A percentile compares a stretch with the other conserved stretches of the same genome.
These are phyloP conservation scores for Serilophus lunatus DNA, from an alignment of 2,113 vertebrate genomes.

Conservation along the genomic window DNA sequence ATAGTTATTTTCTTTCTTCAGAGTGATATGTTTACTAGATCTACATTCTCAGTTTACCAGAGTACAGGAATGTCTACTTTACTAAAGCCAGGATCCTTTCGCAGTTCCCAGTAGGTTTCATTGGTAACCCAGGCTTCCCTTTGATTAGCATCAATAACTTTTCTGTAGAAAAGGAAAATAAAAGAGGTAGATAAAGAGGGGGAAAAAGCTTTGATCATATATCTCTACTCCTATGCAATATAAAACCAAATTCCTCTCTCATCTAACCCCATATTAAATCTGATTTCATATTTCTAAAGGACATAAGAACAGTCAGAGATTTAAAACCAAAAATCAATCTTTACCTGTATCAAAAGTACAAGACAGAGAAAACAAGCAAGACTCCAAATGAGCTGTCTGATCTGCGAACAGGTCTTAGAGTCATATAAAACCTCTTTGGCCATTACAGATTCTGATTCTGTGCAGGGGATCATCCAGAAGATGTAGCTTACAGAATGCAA, in stretches of 20 bases:
- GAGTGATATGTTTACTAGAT: slow-evolving; percentile 74
- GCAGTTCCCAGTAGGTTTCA: slow-evolving; percentile 94
- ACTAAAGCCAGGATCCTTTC: slow-evolving; percentile 96
- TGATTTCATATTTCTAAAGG: not conserved
- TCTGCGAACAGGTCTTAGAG: not conserved
- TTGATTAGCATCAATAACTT: slow-evolving; percentile 89
- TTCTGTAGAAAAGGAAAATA: slow-evolving; percentile 74
- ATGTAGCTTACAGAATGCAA: not conserved
- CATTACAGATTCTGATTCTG: not conserved
- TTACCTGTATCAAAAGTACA: not conserved
- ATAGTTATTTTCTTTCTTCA: slow-evolving; percentile 83
- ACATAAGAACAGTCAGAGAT: not conserved
- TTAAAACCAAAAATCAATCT: not conserved
- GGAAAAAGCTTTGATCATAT: not conserved
- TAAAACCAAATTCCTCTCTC: not conserved
- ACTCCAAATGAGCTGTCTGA: not conserved
- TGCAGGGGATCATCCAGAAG: not conserved
- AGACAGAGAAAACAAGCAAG: not conserved
- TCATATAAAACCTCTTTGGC: not conserved
- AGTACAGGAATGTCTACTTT: slow-evolving; percentile 89
- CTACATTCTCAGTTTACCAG: slow-evolving; percentile 85
- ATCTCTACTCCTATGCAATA: not conserved
- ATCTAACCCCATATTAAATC: not conserved
- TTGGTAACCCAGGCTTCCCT: slow-evolving; percentile 97
- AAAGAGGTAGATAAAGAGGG: not conserved